These are phyloP conservation scores for Coremacera marginata DNA, from an alignment of 2,888 invertebrate species.

Conservation along the genomic window DNA sequence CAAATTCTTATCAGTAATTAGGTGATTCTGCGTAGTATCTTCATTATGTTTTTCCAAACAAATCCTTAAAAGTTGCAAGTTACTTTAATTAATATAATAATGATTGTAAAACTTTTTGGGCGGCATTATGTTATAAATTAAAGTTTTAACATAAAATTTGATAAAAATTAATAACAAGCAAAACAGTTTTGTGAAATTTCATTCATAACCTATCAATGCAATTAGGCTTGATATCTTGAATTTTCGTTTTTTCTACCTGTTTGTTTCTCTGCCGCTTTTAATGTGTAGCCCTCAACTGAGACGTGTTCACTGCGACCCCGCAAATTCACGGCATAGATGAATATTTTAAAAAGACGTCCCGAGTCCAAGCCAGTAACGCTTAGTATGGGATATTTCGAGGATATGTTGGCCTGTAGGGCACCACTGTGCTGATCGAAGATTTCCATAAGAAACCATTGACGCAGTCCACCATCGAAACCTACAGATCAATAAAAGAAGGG, in stretches of 20 bases:
- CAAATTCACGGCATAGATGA: slow-evolving; percentile 85
- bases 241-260: slow-evolving; percentile 73
- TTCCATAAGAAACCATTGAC: slow-evolving; percentile 79
- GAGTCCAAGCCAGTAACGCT: slow-evolving; percentile 83
- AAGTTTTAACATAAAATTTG: neutral
- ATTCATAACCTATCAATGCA: neutral
- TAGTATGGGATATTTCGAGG: slow-evolving; percentile 80
- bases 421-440: slow-evolving; percentile 78
- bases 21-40: too few species aligned
- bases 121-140: too few species aligned
- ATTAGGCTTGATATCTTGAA: neutral
- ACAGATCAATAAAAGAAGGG: neutral
- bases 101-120: too few species aligned
- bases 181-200: neutral
- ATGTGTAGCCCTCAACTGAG: slow-evolving; percentile 78
- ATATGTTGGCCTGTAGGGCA: slow-evolving; percentile 75
- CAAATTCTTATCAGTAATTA: too few species aligned
- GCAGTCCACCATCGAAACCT: slow-evolving; percentile 82
- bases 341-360: slow-evolving; percentile 81
- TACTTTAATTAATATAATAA: too few species aligned
- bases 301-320: slow-evolving; percentile 85
- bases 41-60: too few species aligned
- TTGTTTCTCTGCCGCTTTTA: slow-evolving; percentile 82
- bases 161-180: neutral
- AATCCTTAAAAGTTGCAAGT: too few species aligned